Conservation (phyloP, 2,888 invertebrate species). For the Clistopyga incitator region DNA sequence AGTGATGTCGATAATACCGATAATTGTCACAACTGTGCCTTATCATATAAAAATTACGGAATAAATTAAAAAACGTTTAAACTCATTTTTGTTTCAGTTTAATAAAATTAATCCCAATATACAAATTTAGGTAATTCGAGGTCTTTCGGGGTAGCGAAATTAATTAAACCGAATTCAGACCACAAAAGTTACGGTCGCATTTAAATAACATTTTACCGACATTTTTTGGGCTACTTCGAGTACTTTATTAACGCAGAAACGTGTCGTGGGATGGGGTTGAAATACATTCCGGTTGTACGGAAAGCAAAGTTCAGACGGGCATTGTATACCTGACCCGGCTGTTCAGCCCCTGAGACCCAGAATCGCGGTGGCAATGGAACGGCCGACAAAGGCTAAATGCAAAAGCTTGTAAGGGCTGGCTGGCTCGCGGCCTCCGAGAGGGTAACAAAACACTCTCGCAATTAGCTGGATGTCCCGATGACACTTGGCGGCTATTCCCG, state of each 20-base stretch:
- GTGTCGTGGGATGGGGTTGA: conserved; percentile 51
- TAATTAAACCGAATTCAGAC: no score
- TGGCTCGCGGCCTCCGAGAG: conserved; percentile 75
- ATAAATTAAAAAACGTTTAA: no score
- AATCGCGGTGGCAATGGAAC: conserved; percentile 67
- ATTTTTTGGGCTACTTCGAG: not conserved
- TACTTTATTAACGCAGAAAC: not conserved
- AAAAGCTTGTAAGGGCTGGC: conserved; percentile 82
- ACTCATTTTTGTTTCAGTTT: no score
- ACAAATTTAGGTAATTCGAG: no score
- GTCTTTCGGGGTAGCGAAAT: no score
- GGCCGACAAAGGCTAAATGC: conserved; percentile 80
- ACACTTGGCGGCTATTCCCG: conserved; percentile 79
- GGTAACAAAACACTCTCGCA: conserved; percentile 82
- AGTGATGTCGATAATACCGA: no score
- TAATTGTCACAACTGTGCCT: no score
- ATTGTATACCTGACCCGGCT: conserved; percentile 53
- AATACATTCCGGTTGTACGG: conserved; percentile 50
- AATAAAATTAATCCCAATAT: no score
- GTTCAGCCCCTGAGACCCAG: conserved; percentile 57
- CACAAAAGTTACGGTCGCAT: no score
- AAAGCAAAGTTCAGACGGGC: conserved; percentile 65
- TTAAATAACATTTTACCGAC: no score
- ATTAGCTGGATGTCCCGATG: conserved; percentile 82
- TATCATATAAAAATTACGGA: no score